These are phyloP conservation scores for Cheirogaleus medius DNA, from an alignment of 2,113 vertebrate genomes.

Conservation along the genomic window DNA sequence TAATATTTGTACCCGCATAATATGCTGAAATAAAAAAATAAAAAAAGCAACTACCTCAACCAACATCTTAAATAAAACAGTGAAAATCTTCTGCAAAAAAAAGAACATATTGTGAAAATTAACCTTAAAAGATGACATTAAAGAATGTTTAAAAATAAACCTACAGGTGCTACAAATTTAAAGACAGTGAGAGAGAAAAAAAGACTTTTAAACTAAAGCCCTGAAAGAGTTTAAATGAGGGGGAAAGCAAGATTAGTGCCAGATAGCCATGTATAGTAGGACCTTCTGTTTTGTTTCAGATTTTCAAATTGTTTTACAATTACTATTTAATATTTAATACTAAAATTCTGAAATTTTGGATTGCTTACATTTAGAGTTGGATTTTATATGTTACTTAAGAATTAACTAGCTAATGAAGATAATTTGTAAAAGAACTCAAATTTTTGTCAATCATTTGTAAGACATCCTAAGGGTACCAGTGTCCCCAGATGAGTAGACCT, in stretches of 20 bases:
- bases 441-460: not conserved
- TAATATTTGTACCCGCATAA: no score
- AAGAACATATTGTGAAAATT: not conserved
- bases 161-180: not conserved
- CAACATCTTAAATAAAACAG: no score
- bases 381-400: not conserved
- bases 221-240: not conserved
- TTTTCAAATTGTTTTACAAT: not conserved
- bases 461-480: not conserved
- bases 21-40: no score
- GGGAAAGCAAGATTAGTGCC: not conserved
- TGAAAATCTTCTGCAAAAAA: no score
- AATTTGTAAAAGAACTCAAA: not conserved
- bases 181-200: not conserved
- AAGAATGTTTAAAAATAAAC: not conserved
- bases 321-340: not conserved
- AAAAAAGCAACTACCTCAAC: no score
- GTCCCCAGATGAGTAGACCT: not conserved
- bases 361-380: not conserved
- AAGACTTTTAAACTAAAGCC: not conserved
- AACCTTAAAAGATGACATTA: not conserved
- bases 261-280: not conserved
- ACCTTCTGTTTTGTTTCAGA: not conserved
- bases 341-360: not conserved
- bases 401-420: not conserved